These are phyloP conservation scores for Vombatus ursinus DNA, from an alignment of 2,113 vertebrate genomes.

Conservation along the genomic window DNA sequence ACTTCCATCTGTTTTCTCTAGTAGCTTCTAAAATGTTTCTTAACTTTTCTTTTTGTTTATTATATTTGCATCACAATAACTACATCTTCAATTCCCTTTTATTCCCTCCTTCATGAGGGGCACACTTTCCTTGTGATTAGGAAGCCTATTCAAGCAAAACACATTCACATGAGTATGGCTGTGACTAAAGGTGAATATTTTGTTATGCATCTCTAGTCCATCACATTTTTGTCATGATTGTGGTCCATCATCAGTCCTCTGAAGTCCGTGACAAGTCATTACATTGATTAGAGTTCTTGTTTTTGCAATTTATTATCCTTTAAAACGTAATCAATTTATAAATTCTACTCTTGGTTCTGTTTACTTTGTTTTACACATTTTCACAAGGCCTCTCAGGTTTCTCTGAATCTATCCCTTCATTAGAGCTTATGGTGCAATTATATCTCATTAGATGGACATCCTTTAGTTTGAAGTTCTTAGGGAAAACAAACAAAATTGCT, in stretches of 20 bases:
- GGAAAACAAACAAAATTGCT: background rate
- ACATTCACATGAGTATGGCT: background rate
- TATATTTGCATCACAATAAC: background rate
- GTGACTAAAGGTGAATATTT: background rate
- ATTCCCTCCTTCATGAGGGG: background rate
- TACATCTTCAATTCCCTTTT: background rate
- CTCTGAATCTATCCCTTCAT: background rate
- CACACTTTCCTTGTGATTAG: background rate
- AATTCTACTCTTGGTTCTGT: background rate
- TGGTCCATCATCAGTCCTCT: background rate
- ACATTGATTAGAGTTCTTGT: background rate
- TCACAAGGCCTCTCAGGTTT: background rate
- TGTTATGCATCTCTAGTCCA: background rate
- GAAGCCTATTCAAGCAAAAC: background rate
- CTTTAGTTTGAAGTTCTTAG: background rate
- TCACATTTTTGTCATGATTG: background rate
- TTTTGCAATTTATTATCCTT: background rate
- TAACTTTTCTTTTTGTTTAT: background rate
- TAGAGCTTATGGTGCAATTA: background rate
- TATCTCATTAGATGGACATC: background rate
- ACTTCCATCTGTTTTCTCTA: background rate
- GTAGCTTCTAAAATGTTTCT: background rate
- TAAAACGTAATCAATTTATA: background rate
- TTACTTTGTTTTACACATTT: background rate
- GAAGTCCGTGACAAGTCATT: background rate